Conservation (phyloP, 2,797 vertebrate species). For the Leptatherina wallacei region DNA sequence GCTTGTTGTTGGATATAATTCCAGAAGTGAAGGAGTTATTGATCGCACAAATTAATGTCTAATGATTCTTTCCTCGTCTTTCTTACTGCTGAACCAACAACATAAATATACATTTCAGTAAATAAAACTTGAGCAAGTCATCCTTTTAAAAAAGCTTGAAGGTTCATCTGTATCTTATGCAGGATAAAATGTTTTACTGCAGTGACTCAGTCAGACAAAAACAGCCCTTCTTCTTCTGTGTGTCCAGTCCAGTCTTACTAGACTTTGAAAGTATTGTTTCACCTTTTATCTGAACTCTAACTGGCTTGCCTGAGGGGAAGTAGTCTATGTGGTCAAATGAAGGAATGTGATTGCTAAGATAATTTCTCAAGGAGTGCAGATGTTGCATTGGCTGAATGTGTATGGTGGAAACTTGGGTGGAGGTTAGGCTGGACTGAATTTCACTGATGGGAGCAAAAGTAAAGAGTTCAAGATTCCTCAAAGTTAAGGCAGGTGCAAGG, state of each 20-base stretch:
- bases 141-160: background rate
- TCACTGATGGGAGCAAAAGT: slow-evolving; percentile 39
- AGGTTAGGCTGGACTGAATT: slow-evolving; percentile 43
- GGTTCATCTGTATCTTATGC: slow-evolving; percentile 7
- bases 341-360: slow-evolving; percentile 27
- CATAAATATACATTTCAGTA: slow-evolving; percentile 1
- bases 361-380: slow-evolving; percentile 50
- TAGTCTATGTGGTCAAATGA: slow-evolving; percentile 32
- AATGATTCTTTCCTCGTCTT: background rate
- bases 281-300: slow-evolving; percentile 25
- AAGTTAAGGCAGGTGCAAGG: slow-evolving; percentile 17
- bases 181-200: slow-evolving; percentile 5
- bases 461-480: background rate
- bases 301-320: slow-evolving; percentile 20
- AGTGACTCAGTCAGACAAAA: slow-evolving; percentile 18
- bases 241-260: slow-evolving; percentile 13
- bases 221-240: slow-evolving; percentile 7
- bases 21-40: slow-evolving; percentile 3
- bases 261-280: slow-evolving; percentile 26
- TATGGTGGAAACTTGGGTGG: slow-evolving; percentile 44
- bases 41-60: background rate
- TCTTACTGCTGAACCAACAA: background rate
- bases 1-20: background rate
- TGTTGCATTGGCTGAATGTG: slow-evolving; percentile 54
- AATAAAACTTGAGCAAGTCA: background rate